Evolutionary conservation across 2,113 vertebrate species (phyloP).

Genomic region (Archilochus colubris): DNA sequence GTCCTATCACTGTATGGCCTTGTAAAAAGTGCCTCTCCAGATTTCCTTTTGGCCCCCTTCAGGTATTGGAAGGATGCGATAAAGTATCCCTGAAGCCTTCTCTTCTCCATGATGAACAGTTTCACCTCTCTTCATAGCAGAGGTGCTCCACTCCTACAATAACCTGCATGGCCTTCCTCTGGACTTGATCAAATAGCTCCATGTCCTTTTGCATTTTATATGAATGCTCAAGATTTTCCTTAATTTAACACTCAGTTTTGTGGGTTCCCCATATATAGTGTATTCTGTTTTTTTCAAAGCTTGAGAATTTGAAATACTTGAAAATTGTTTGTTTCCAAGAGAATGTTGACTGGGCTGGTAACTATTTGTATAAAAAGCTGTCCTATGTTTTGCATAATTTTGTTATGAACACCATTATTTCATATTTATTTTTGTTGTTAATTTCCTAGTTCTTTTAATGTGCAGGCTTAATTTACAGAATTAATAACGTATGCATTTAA

Average conservation of each 20-base stretch:
- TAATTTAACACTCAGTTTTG: background rate
- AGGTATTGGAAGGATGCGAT: too few relatives aligned
- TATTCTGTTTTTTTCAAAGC: background rate
- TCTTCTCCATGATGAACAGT: too few relatives aligned
- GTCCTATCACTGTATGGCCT: too few relatives aligned
- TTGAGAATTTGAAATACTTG: background rate
- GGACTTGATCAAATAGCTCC: too few relatives aligned
- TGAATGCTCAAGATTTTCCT: background rate
- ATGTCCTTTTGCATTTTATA: background rate
- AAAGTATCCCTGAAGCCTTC: too few relatives aligned
- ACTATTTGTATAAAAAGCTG: background rate
- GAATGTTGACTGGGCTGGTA: background rate
- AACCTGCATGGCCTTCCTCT: too few relatives aligned
- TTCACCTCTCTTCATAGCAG: too few relatives aligned
- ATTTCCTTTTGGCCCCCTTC: too few relatives aligned
- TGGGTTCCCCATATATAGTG: rapidly evolving
- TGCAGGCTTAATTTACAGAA: background rate
- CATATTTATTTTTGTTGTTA: background rate
- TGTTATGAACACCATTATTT: background rate
- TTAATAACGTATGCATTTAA: background rate
- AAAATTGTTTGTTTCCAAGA: background rate
- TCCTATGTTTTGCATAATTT: background rate
- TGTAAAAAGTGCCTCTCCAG: too few relatives aligned
- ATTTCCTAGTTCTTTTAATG: background rate
- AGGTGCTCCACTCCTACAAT: too few relatives aligned